Conservation (phyloP, 2,113 vertebrate species). For the Blennius ocellaris region DNA sequence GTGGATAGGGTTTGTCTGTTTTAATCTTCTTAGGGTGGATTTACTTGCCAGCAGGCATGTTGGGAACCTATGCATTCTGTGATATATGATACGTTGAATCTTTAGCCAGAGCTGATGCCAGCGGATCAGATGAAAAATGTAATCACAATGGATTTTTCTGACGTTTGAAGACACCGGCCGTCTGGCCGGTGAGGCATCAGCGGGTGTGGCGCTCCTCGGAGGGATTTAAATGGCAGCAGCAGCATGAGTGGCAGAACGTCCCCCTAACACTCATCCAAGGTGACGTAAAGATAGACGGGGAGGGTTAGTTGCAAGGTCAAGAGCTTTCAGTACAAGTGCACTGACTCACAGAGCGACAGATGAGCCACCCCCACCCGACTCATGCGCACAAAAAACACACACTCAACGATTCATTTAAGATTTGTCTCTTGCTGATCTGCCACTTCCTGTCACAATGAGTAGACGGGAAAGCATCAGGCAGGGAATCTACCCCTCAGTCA, state of each 20-base stretch:
- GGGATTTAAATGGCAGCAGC: slow-evolving; percentile 3
- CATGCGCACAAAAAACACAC: not conserved
- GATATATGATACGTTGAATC: slow-evolving; percentile 37
- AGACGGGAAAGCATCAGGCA: slow-evolving; percentile 35
- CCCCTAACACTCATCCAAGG: slow-evolving; percentile 4
- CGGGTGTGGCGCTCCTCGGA: not conserved
- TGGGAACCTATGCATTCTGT: slow-evolving; percentile 40
- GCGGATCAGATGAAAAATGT: slow-evolving; percentile 25
- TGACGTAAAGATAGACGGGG: slow-evolving; percentile 32
- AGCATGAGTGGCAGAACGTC: not conserved
- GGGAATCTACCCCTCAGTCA: slow-evolving; percentile 49
- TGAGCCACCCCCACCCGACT: not conserved
- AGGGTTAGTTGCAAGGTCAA: slow-evolving; percentile 50
- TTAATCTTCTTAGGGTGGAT: slow-evolving; percentile 74
- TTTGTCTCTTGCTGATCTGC: slow-evolving; percentile 49
- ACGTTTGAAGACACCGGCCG: slow-evolving; percentile 13
- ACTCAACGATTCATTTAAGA: slow-evolving; percentile 38
- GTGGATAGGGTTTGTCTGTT: slow-evolving; percentile 28
- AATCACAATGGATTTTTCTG: slow-evolving; percentile 44
- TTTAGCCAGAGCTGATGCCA: slow-evolving; percentile 35
- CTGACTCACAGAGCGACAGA: slow-evolving; percentile 5
- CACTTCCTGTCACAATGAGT: slow-evolving; percentile 58
- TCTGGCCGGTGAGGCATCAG: not conserved
- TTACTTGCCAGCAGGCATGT: slow-evolving; percentile 47
- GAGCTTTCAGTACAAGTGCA: slow-evolving; percentile 23